Evolutionary conservation across 1,140 invertebrate species (phyloP).

Genomic region (Hycleus cichorii): DNA sequence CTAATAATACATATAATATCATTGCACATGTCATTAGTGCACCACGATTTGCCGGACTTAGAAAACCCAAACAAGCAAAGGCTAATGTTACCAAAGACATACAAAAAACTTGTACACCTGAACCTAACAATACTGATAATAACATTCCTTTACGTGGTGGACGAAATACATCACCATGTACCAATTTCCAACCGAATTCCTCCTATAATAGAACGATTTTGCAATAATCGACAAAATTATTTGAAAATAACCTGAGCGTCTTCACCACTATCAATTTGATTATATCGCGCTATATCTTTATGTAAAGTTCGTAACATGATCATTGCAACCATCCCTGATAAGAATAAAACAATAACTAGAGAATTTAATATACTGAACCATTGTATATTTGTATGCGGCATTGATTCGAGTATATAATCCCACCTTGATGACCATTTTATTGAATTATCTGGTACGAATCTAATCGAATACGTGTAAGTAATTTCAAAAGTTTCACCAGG

Average conservation of each 20-base stretch:
- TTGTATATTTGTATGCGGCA: conserved; percentile 98
- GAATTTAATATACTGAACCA: conserved; percentile 96
- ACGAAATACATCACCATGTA: conserved; percentile 91
- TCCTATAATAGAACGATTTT: conserved; percentile 55
- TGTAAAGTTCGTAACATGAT: conserved; percentile 94
- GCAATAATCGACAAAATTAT: background rate
- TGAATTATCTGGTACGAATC: conserved; percentile 70
- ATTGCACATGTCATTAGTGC: conserved; percentile 97
- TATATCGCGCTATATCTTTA: conserved; percentile 98
- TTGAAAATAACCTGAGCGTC: conserved; percentile 64
- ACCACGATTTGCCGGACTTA: conserved; percentile 96
- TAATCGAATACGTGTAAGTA: conserved; percentile 82
- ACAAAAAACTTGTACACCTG: conserved; percentile 83
- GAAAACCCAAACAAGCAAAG: conserved; percentile 95
- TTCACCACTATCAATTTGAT: conserved; percentile 93
- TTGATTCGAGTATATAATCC: conserved; percentile 98
- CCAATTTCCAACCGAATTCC: conserved; percentile 98
- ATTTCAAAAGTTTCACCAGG: conserved; percentile 57
- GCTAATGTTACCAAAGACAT: conserved; percentile 75
- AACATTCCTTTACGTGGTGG: conserved; percentile 96
- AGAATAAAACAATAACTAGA: conserved; percentile 78
- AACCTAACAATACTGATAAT: conserved; percentile 89
- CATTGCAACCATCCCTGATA: conserved; percentile 99
- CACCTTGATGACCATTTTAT: conserved; percentile 98
- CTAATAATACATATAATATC: conserved; percentile 90